A percentile compares a stretch with the other conserved stretches of the same genome.
phyloP scores from a whole-genome alignment of 2,797 vertebrate species.

The Sebastes diploproa region DNA sequence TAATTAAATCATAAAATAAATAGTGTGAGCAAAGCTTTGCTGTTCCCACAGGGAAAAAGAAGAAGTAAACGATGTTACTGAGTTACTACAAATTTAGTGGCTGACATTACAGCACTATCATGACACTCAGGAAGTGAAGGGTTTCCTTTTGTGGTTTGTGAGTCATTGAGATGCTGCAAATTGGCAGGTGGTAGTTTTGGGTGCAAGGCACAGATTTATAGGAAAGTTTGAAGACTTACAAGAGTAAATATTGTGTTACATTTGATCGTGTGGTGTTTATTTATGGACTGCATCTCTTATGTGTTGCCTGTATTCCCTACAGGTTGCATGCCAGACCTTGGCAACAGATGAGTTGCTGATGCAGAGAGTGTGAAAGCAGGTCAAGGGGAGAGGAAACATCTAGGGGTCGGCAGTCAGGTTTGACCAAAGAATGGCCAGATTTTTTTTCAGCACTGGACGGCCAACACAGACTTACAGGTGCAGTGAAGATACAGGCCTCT shows the following conservation, averaged over 20 bases:
- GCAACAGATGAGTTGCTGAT: constrained; percentile 41
- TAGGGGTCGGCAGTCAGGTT: constrained; percentile 9
- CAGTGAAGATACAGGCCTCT: background rate
- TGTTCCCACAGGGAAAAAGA: background rate
- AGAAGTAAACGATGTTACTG: background rate
- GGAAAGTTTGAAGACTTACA: background rate
- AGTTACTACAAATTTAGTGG: background rate
- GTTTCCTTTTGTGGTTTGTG: constrained; percentile 24
- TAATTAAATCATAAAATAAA: background rate
- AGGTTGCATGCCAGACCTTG: constrained; percentile 18
- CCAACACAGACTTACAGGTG: background rate
- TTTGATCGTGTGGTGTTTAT: constrained; percentile 3
- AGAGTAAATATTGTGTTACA: background rate
- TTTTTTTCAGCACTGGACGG: background rate
- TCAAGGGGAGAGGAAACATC: constrained; percentile 46
- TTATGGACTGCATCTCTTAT: background rate
- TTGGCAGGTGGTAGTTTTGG: background rate
- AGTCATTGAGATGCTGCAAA: background rate
- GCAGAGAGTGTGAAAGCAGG: constrained; percentile 42
- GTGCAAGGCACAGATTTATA: background rate
- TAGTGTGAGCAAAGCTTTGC: background rate
- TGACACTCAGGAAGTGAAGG: background rate
- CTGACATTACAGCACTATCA: background rate
- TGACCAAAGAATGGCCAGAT: background rate
- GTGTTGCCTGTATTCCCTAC: constrained; percentile 5